Conservation (phyloP, 1,140 invertebrate species). For the Aphaenogaster rudis region DNA sequence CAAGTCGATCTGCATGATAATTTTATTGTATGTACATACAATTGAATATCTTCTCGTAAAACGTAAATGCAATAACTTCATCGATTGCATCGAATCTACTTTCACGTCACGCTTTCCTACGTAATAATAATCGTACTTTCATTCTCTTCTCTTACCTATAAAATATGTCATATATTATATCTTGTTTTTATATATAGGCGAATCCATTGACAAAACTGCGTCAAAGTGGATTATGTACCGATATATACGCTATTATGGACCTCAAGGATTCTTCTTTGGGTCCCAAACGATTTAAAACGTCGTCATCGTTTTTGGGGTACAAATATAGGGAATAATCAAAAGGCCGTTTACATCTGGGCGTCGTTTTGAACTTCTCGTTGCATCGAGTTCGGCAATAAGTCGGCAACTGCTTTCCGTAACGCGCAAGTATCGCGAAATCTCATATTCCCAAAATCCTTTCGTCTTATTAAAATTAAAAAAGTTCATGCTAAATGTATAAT, state of each 20-base stretch:
- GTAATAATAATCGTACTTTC: constrained; percentile 31
- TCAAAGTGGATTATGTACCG: background rate
- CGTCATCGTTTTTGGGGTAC: background rate
- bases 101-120: background rate
- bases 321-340: constrained; percentile 14
- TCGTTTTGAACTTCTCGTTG: background rate
- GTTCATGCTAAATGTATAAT: background rate
- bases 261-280: background rate
- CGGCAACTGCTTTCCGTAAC: background rate
- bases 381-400: constrained; percentile 6
- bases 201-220: background rate
- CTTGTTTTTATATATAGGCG: background rate
- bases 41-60: constrained; percentile 1
- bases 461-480: constrained; percentile 17
- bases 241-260: background rate
- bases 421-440: background rate
- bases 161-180: constrained; percentile 36
- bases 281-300: constrained; percentile 8
- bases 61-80: background rate
- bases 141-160: background rate
- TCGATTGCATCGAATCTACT: constrained; percentile 20
- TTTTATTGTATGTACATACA: constrained; percentile 17
- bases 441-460: background rate
- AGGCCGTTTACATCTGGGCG: background rate
- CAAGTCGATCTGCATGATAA: background rate